Evolutionary conservation across 2,797 vertebrate genomes (phyloP), one percentile per base, ranked within the genome.

Genomic region (Miichthys miiuy): DNA sequence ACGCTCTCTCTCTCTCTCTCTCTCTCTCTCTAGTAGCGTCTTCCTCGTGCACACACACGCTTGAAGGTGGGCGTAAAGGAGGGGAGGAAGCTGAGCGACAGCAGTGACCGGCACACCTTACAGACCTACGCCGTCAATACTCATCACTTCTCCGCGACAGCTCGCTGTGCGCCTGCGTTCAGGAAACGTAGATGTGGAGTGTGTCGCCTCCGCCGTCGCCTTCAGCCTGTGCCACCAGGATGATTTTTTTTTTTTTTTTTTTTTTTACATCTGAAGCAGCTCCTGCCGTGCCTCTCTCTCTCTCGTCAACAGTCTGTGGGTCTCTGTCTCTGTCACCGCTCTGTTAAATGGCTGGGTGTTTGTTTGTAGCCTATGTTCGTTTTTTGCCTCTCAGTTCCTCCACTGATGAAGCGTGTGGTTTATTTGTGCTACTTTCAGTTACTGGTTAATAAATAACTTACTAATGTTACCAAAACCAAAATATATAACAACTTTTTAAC

Each of bases 21-120:
- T 23, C 75, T 17, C 70, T 27, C 30, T 63, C 75, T 46, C 76
- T 20, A 61, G 46, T 70, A 38, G 34, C 63, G 72, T 46, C 76
- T 44, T 72, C n/a, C 68, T 18, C 55, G 46, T 48, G 23, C 70
- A 30, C 58, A 21, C 48, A 23, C 42, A 25, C 62, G 48, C 79
- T 42, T 30, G 52, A 17, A 46, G 30, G 10, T 6, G 46, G 68
- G 67, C 54, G 34, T 38, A 38, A 9, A 56, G 65, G 14, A 16
- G 50, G 25, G 13, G 23, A 50, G 61, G 27, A 50, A 77, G 83
- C 48, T 62, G 62, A 73, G 73, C 25, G 66, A 76, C 65, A 80
- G 70, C 76, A 57, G 79, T 72, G 74, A 81, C 82, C 64, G 87
- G 86, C 87, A 87, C 88, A 89, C 88, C 86, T 84, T 67, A 77